Evolutionary conservation across 2,888 invertebrate species (phyloP), one percentile per base, ranked within the genome.

Genomic region (Melolontha melolontha): DNA sequence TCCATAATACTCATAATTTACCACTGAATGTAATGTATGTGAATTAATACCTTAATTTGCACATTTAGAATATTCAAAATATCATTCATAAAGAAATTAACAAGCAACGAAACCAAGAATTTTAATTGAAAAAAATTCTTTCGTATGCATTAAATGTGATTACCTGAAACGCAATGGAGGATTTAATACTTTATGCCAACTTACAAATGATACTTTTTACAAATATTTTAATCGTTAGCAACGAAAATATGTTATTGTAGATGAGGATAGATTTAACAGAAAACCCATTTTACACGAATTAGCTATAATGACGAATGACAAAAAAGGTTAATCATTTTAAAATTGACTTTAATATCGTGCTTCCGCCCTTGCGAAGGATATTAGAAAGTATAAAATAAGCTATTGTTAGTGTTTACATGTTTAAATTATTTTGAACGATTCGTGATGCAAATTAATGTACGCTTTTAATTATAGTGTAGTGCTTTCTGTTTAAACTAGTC

Each of bases 321-420:
- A 55, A 55, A 51, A 55, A 55, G 42, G 55, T 42, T 59, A 59
- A 59, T 59, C 59, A 47, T 59, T 59, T 47, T 59, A 44, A 59
- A 59, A 59, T 59, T 59, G 59, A 57, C 59, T 59, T 29, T 59
- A 59, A 59, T 59, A 44, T 14, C 14, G 27, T 11, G 27, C 29
- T 59, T 59, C 59, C 59, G 59, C 59, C 59, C 44, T 44, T 59
- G 11, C 12, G 11, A 16, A n/a, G 51, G 54, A 42, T 57, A 42
- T 57, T 57, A 57, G 27, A 27, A 27, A 12, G 27, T 12, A 29
- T 1, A 27, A 22, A n/a, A 22, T 22, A 27, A 22, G 27, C 59
- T 14, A 12, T 59, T 27, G 14, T 44, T 44, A 59, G 29, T 44
- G 59, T 29, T 59, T 29, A 44, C 27, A 14, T 12, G 44, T 44